A percentile compares a stretch with the other conserved stretches of the same genome.
phyloP scores from a whole-genome alignment of 2,888 invertebrate species.

The Ichneumon xanthorius region DNA sequence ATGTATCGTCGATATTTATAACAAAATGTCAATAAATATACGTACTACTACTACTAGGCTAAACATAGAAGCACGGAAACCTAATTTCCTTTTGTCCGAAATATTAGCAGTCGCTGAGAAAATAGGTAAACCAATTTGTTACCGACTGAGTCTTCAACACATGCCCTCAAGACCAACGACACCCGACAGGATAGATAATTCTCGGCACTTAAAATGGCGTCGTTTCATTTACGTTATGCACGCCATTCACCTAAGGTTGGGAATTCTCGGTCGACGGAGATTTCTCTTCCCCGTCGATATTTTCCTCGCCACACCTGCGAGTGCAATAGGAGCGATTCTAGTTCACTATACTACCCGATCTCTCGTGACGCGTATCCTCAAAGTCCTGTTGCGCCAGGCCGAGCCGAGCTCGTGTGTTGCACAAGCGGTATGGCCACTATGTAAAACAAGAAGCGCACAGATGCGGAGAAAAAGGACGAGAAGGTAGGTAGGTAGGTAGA shows the following conservation, averaged over 20 bases:
- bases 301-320: constrained; percentile 44
- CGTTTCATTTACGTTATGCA: neutral
- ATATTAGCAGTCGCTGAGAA: too few relatives aligned
- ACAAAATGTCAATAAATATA: too few relatives aligned
- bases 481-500: constrained; percentile 30
- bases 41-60: too few relatives aligned
- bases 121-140: too few relatives aligned
- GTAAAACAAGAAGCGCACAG: constrained; percentile 80
- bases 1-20: too few relatives aligned
- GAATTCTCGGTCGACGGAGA: neutral
- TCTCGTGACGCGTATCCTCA: constrained; percentile 49
- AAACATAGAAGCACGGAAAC: too few relatives aligned
- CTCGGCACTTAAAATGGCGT: neutral
- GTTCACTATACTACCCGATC: constrained; percentile 30
- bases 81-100: too few relatives aligned
- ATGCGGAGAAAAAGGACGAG: constrained; percentile 31
- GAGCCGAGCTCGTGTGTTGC: constrained; percentile 42
- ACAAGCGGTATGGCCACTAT: constrained; percentile 71
- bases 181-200: too few relatives aligned
- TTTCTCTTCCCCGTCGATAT: neutral
- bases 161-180: too few relatives aligned
- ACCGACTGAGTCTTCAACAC: too few relatives aligned
- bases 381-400: constrained; percentile 62
- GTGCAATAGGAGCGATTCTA: constrained; percentile 34
- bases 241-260: neutral